Evolutionary conservation across 2,113 vertebrate genomes (phyloP), one percentile per base, ranked within the genome.

Genomic region (Alosa alosa): DNA sequence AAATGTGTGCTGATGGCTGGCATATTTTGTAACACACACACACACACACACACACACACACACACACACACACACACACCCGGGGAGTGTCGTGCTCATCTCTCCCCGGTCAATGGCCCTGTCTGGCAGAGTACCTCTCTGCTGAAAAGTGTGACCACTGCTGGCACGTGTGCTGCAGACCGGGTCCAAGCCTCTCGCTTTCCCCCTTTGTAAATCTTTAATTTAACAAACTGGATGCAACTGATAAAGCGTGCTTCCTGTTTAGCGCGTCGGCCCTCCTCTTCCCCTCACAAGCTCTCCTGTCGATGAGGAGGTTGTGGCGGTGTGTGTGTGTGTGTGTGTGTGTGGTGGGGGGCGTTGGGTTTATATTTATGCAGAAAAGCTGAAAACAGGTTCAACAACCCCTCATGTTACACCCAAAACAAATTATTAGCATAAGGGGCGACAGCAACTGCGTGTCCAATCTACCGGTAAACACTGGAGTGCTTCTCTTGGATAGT

Each of bases 141-240:
- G 93, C 89, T 85, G 88, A n/a, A 88, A 86, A 75, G 72, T 85
- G 85, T 86, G n/a, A 75, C 86, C 49, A 57, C 85, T 50, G 88
- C 88, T 91, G 90, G 88, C 88, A 81, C 31, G 81, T 85, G 68
- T 87, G 83, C 2, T 11, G 22, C 7, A 4, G 85, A 87, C 90
- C 68, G n/a, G 75, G 64, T 90, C 81, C 55, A 83, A 55, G 36
- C 81, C 20, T 82, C 84, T 88, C 78, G 60, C 85, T 88, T 85
- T 82, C 46, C 18, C 60, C 60, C 25, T 49, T 41, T 49, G 82
- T 82, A 83, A 49, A 60, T 87, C 57, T 85, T 86, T 87, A 85
- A 85, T 85, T 85, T 50, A 83, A 72, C 68, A 75, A 75, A 83
- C 81, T 68, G 85, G 84, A 83, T 41, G 82, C 68, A 46, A 75